These are phyloP conservation scores for Cepaea hortensis DNA, from an alignment of 2,888 invertebrate species.

Conservation along the genomic window DNA sequence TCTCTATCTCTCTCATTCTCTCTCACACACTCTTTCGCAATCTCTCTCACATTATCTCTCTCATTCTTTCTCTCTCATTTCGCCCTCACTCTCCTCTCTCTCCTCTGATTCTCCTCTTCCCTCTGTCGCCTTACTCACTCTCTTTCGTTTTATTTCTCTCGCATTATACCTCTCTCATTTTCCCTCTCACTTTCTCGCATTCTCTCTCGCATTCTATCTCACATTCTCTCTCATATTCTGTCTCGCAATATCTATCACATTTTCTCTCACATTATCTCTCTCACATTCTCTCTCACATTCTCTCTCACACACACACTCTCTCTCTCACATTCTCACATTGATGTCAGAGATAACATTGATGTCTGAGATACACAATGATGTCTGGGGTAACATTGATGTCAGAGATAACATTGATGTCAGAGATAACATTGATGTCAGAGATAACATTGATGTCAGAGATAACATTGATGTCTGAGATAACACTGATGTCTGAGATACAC, in stretches of 20 bases:
- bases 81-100: neutral
- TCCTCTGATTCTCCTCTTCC: neutral
- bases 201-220: slow-evolving; percentile 29
- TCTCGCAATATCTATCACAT: neutral
- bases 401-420: no score
- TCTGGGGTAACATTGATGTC: no score
- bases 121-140: neutral
- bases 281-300: neutral
- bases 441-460: no score
- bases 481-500: no score
- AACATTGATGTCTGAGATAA: no score
- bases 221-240: slow-evolving; percentile 36
- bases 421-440: no score
- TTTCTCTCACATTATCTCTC: neutral
- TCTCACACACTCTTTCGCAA: neutral
- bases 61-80: neutral
- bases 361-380: no score
- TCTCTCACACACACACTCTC: no score
- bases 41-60: neutral
- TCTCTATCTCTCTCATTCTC: no score
- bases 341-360: no score
- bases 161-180: neutral
- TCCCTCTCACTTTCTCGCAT: neutral
- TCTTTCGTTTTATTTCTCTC: neutral
- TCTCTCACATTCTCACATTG: no score